Evolutionary conservation across 1,140 invertebrate species (phyloP), one percentile per base, ranked within the genome.

Genomic region (Micrasema minimum): DNA sequence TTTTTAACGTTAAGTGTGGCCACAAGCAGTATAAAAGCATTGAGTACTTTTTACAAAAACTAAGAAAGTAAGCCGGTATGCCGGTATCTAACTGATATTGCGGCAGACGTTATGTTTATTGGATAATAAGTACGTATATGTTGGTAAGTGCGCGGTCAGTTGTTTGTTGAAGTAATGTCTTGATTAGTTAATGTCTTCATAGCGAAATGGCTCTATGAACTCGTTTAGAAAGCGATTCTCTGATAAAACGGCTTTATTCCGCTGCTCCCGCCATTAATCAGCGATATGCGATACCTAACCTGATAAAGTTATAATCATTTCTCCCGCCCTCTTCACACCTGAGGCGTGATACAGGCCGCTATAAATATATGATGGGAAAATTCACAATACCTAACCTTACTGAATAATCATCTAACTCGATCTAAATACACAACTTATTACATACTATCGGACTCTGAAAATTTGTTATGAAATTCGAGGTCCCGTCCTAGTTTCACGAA

Each of bases 161-260:
- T 31, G 26, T 31, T 31, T 31, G 7, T 31, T 31, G 26, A 31
- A 31, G 26, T 31, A 4, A 31, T 31, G 26, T 31, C 26, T 31
- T 31, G 26, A 31, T 31, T 4, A 7, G 9, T 48, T 59, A 23
- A 59, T 59, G 9, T 59, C 37, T 59, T 43, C 37, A 59, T 38
- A 3, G 37, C 55, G 12, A 59, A 59, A 38, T 43, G 14, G 55
- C 35, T 59, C 22, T 31, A 59, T 41, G 37, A 31, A 45, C 59
- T 46, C 43, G 59, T 46, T 64, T 64, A 46, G 59, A 45, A 46
- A 64, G 59, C 43, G 59, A 64, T 64, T 41, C 41, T 20, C 59
- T 3, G 59, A 64, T 64, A 64, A 59, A 64, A 38, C 37, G 57
- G 14, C 26, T 38, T n/a, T 61, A 35, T 61, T 41, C 18, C 16